A percentile compares a stretch with the other conserved stretches of the same genome.
phyloP scores from a whole-genome alignment of 2,888 invertebrate species.

The Leucophora obtusa region DNA sequence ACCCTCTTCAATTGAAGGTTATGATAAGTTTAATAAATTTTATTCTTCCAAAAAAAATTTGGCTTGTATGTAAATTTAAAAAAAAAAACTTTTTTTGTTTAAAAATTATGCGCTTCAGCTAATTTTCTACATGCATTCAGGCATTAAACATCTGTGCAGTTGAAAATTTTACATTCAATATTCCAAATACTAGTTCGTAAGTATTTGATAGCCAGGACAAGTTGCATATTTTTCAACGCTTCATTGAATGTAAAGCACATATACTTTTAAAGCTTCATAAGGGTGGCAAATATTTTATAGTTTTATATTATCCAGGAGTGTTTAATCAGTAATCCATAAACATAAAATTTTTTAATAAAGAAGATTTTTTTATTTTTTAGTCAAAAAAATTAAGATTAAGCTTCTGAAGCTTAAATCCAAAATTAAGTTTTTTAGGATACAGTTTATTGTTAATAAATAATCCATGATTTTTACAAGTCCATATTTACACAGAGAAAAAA shows the following conservation, averaged over 20 bases:
- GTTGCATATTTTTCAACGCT: slow-evolving; percentile 52
- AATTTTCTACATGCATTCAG: slow-evolving; percentile 34
- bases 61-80: too few relatives aligned
- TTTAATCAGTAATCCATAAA: too few relatives aligned
- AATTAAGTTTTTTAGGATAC: too few relatives aligned
- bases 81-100: neutral
- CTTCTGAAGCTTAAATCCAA: too few relatives aligned
- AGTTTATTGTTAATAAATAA: too few relatives aligned
- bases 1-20: neutral
- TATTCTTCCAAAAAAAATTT: neutral
- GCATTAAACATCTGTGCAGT: slow-evolving; percentile 31
- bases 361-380: too few relatives aligned
- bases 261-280: neutral
- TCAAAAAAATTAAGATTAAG: too few relatives aligned
- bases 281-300: too few relatives aligned
- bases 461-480: too few relatives aligned
- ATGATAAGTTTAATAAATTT: neutral
- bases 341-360: too few relatives aligned
- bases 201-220: slow-evolving; percentile 50
- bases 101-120: slow-evolving; percentile 45
- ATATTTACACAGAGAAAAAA: too few relatives aligned
- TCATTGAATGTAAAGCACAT: slow-evolving; percentile 35
- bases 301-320: too few relatives aligned
- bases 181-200: slow-evolving; percentile 11
- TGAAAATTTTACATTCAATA: slow-evolving; percentile 35